phyloP scores from a whole-genome alignment of 2,113 vertebrate genomes.

The Xyliphius kryptos region DNA sequence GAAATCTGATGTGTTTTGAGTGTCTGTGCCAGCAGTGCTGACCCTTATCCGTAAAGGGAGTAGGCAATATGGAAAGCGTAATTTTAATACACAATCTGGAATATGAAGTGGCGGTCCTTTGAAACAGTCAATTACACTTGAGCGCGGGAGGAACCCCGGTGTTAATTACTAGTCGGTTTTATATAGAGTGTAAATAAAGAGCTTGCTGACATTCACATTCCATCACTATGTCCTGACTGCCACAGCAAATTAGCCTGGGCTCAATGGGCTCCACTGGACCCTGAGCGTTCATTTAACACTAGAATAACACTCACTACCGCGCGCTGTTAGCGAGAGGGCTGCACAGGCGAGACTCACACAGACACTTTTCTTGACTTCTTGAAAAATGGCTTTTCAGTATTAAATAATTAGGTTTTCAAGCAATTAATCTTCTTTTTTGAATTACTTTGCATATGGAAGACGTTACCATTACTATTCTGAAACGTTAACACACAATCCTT shows the following conservation, averaged over 20 bases:
- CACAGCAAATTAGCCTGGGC: slow-evolving; percentile 76
- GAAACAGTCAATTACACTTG: slow-evolving; percentile 92
- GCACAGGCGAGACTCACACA: neutral
- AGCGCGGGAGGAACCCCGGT: slow-evolving; percentile 69
- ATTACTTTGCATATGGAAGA: too few species aligned
- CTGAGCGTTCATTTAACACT: slow-evolving; percentile 59
- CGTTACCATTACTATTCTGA: too few species aligned
- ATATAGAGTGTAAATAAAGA: slow-evolving; percentile 95
- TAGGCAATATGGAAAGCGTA: slow-evolving; percentile 78
- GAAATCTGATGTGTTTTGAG: slow-evolving; percentile 83
- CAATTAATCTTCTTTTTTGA: too few species aligned
- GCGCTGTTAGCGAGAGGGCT: slow-evolving; percentile 19
- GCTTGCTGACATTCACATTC: slow-evolving; percentile 99
- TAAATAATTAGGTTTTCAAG: too few species aligned
- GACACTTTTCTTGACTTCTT: too few species aligned
- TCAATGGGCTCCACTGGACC: slow-evolving; percentile 60
- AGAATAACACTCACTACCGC: slow-evolving; percentile 48
- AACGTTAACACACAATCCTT: too few species aligned
- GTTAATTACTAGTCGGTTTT: slow-evolving; percentile 71
- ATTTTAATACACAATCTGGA: slow-evolving; percentile 82
- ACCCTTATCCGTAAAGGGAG: slow-evolving; percentile 81
- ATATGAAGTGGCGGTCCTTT: slow-evolving; percentile 66
- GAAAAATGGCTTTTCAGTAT: too few species aligned
- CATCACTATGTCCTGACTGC: slow-evolving; percentile 84
- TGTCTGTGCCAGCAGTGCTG: slow-evolving; percentile 82